Evolutionary conservation across 2,797 vertebrate genomes (phyloP).

Genomic region (Gorsachius magnificus): DNA sequence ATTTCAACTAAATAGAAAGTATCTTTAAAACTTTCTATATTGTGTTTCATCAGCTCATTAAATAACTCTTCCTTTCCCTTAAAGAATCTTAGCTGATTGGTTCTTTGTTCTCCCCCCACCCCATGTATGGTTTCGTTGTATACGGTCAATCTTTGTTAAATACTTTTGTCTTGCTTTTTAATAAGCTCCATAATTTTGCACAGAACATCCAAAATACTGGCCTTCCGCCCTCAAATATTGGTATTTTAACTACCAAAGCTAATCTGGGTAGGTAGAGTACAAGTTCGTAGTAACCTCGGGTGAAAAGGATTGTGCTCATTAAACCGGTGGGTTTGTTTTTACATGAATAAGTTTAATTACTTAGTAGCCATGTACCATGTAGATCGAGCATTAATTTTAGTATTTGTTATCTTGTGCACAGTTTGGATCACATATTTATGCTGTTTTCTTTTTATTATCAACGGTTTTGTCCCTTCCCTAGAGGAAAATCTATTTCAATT

Average conservation of each 20-base stretch:
- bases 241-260: background rate
- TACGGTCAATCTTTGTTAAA: background rate
- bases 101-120: background rate
- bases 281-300: background rate
- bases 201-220: background rate
- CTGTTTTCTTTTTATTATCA: background rate
- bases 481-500: background rate
- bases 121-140: background rate
- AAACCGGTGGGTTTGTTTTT: background rate
- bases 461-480: background rate
- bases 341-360: slow-evolving; percentile 2
- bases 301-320: background rate
- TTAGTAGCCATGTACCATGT: background rate
- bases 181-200: background rate
- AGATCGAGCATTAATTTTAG: background rate
- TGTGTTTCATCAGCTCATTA: background rate
- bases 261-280: background rate
- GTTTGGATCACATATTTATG: background rate
- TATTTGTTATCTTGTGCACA: background rate
- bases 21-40: background rate
- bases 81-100: background rate
- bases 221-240: background rate
- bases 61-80: background rate
- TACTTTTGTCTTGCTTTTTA: background rate
- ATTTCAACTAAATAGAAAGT: background rate